A percentile compares a stretch with the other conserved stretches of the same genome.
Evolutionary conservation across 1,140 invertebrate genomes (phyloP).

Genomic region (Euglossa dilemma): DNA sequence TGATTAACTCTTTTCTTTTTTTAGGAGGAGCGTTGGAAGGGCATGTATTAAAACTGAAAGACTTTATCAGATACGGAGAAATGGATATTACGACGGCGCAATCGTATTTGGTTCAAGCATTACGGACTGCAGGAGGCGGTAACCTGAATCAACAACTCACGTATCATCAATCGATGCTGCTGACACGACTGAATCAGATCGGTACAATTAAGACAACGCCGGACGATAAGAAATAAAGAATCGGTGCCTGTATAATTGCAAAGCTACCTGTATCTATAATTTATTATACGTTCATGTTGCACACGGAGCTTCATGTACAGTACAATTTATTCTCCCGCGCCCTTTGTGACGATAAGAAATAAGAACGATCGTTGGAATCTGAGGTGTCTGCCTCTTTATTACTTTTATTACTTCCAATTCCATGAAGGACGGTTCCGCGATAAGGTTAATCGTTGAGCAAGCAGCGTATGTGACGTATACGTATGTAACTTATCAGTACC

Average conservation of each 20-base stretch:
- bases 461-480: constrained; percentile 38
- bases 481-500: constrained; percentile 37
- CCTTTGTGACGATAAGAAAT: constrained; percentile 74
- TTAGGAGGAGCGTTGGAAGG: constrained; percentile 87
- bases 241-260: constrained; percentile 79
- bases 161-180: constrained; percentile 86
- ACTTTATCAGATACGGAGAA: constrained; percentile 85
- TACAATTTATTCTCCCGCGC: constrained; percentile 61
- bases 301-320: constrained; percentile 77
- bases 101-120: constrained; percentile 85
- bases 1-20: constrained; percentile 68
- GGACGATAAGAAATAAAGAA: constrained; percentile 59
- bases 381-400: constrained; percentile 48
- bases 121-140: constrained; percentile 85
- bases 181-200: constrained; percentile 85
- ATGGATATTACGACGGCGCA: constrained; percentile 85
- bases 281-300: constrained; percentile 76
- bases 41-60: constrained; percentile 85
- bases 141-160: constrained; percentile 86
- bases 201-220: constrained; percentile 75
- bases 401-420: constrained; percentile 43
- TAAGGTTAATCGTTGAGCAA: constrained; percentile 64
- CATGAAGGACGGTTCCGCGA: constrained; percentile 50
- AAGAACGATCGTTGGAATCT: constrained; percentile 62
- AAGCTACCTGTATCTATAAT: constrained; percentile 76